Evolutionary conservation across 2,113 vertebrate genomes (phyloP).

Genomic region (Syngnathus typhle): DNA sequence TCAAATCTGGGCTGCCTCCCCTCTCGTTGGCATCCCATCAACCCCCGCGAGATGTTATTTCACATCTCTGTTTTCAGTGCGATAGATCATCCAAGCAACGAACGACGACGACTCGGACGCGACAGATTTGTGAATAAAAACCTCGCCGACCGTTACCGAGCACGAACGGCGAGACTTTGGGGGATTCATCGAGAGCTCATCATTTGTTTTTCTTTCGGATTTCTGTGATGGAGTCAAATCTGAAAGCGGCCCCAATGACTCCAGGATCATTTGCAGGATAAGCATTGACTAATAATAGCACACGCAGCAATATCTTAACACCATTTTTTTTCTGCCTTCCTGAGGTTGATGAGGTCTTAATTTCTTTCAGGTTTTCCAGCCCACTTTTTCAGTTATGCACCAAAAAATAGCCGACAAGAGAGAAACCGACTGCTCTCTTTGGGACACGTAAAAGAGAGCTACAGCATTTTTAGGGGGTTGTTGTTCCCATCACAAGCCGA

Average conservation of each 20-base stretch:
- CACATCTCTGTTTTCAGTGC: slow-evolving; percentile 73
- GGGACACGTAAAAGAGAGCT: neutral
- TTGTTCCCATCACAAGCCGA: neutral
- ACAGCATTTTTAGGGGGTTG: neutral
- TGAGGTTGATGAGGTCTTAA: neutral
- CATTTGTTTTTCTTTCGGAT: slow-evolving; percentile 75
- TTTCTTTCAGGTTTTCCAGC: neutral
- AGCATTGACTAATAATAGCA: slow-evolving; percentile 50
- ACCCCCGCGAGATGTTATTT: no score
- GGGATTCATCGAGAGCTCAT: slow-evolving; percentile 83
- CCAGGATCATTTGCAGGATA: slow-evolving; percentile 70
- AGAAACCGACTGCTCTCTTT: neutral
- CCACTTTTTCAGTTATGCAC: neutral
- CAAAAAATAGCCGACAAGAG: neutral
- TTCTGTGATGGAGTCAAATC: slow-evolving; percentile 78
- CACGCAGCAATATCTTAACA: slow-evolving; percentile 37
- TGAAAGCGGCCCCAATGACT: slow-evolving; percentile 76
- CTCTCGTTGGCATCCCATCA: neutral
- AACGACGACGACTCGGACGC: slow-evolving; percentile 76
- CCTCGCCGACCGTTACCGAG: slow-evolving; percentile 74
- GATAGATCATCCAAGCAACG: slow-evolving; percentile 91
- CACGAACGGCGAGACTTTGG: slow-evolving; percentile 65
- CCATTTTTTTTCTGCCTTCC: slow-evolving; percentile 30
- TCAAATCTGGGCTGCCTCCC: neutral
- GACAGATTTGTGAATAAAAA: slow-evolving; percentile 74